phyloP scores from a whole-genome alignment of 2,113 vertebrate species.

The Callaeas wilsoni region DNA sequence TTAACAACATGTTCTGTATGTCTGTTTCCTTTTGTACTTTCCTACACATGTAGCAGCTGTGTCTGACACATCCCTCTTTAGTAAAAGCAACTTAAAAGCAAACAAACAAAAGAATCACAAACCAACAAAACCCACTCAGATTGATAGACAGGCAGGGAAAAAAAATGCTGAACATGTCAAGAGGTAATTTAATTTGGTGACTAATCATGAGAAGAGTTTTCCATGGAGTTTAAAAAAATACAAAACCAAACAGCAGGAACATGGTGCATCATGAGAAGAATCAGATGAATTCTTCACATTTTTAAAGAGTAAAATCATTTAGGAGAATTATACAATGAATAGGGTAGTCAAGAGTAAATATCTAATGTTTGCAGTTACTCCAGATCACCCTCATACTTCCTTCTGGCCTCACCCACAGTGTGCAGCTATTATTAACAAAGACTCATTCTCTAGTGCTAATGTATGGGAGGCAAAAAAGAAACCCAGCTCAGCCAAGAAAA shows the following conservation, averaged over 20 bases:
- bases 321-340: background rate
- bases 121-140: background rate
- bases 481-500: background rate
- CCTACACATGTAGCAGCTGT: background rate
- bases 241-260: background rate
- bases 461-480: background rate
- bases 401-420: background rate
- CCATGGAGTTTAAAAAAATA: background rate
- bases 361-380: background rate
- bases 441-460: background rate
- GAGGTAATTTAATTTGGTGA: background rate
- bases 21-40: background rate
- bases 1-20: background rate
- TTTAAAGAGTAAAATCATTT: constrained; percentile 34
- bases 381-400: constrained; percentile 15
- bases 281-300: constrained; percentile 53
- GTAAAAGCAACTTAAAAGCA: background rate
- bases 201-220: background rate
- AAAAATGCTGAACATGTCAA: background rate
- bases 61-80: background rate
- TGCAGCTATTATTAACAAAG: background rate
- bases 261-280: background rate
- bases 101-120: background rate
- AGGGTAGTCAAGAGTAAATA: constrained; percentile 9
- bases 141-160: background rate